Conservation (phyloP, 1,140 invertebrate species). For the Reticulitermes speratus region DNA sequence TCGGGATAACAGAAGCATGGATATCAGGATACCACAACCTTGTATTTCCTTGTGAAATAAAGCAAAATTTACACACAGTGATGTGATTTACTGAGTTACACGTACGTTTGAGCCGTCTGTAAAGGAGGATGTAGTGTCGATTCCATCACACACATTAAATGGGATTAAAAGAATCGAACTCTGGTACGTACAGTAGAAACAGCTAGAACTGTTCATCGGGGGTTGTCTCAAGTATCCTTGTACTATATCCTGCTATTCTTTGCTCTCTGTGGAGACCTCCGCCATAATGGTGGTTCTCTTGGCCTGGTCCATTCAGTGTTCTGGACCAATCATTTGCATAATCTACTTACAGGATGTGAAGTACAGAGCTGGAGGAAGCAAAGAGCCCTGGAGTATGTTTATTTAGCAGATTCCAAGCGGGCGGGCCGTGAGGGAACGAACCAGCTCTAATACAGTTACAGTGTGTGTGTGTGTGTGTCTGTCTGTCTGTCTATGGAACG, state of each 20-base stretch:
- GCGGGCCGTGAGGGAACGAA: not conserved
- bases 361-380: not conserved
- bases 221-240: slow-evolving; percentile 5
- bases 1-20: no score
- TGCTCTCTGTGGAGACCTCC: not conserved
- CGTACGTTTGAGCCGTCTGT: not conserved
- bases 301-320: not conserved
- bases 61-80: no score
- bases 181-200: not conserved
- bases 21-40: no score
- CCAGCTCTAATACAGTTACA: not conserved
- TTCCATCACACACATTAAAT: not conserved
- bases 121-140: not conserved
- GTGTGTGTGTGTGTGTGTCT: not conserved
- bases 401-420: slow-evolving; percentile 5
- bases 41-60: no score
- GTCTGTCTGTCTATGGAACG: not conserved
- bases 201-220: not conserved
- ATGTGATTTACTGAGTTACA: no score
- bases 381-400: slow-evolving; percentile 8
- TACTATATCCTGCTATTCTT: not conserved
- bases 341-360: slow-evolving; percentile 12
- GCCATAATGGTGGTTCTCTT: slow-evolving; percentile 1
- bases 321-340: slow-evolving; percentile 18
- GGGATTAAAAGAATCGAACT: slow-evolving; percentile 16